Evolutionary conservation across 1,140 invertebrate genomes (phyloP).

Genomic region (Odontomachus brunneus): DNA sequence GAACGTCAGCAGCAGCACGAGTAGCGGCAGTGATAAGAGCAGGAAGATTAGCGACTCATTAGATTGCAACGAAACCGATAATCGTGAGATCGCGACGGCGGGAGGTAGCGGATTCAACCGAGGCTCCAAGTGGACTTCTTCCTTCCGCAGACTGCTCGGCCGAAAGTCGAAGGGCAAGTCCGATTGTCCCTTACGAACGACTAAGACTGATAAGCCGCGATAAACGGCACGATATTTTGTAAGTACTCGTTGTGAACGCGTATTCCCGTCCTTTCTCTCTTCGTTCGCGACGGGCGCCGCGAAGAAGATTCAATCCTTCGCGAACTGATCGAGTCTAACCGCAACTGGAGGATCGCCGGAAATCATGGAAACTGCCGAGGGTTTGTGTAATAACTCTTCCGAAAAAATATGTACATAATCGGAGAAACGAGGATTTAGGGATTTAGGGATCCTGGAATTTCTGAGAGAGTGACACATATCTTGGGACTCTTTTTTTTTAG

Average conservation of each 20-base stretch:
- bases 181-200: conserved; percentile 52
- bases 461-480: neutral
- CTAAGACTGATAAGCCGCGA: conserved; percentile 56
- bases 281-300: neutral
- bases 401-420: neutral
- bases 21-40: conserved; percentile 78
- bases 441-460: neutral
- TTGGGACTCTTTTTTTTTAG: no score
- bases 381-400: neutral
- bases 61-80: conserved; percentile 74
- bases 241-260: conserved; percentile 52
- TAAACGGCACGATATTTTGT: conserved; percentile 18
- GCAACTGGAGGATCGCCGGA: neutral
- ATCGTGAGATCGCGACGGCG: conserved; percentile 38
- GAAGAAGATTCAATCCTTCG: neutral
- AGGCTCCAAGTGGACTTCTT: conserved; percentile 85
- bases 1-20: conserved; percentile 75
- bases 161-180: conserved; percentile 82
- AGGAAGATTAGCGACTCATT: conserved; percentile 80
- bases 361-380: neutral
- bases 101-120: conserved; percentile 76
- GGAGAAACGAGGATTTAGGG: neutral
- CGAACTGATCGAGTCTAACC: neutral
- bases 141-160: conserved; percentile 85
- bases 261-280: conserved; percentile 44